Conservation (phyloP, 2,888 invertebrate genomes). For the Caradrina clavipalpis region DNA sequence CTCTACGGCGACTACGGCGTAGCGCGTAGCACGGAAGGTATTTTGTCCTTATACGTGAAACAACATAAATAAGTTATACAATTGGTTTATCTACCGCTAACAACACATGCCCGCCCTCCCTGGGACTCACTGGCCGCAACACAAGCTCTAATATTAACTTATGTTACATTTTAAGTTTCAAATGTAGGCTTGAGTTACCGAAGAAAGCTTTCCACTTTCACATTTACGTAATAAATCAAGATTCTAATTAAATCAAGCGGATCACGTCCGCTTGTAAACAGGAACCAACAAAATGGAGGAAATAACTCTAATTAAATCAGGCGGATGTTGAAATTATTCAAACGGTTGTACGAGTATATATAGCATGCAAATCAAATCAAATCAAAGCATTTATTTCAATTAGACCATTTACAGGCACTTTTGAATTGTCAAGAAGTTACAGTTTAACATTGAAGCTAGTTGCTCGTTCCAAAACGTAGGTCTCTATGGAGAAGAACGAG, state of each 20-base stretch:
- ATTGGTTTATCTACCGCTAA: no score
- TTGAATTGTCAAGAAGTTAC: no score
- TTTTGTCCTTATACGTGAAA: background rate
- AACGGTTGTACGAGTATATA: background rate
- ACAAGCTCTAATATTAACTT: background rate
- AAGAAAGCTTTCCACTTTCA: background rate
- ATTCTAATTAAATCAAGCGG: background rate
- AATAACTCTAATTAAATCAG: background rate
- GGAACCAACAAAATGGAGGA: background rate
- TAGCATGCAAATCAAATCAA: no score
- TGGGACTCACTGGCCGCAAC: background rate
- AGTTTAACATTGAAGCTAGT: no score
- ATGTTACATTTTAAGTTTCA: background rate
- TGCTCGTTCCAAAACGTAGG: no score
- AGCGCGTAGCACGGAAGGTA: slow-evolving; percentile 16
- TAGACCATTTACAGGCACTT: no score
- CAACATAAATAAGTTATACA: background rate
- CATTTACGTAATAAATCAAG: background rate
- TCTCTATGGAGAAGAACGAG: no score
- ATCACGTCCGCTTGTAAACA: slow-evolving; percentile 1
- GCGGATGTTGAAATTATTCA: background rate
- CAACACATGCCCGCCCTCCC: no score
- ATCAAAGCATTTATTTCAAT: no score
- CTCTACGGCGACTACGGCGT: slow-evolving; percentile 31
- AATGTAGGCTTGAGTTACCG: background rate